These are phyloP conservation scores for Rhizoglyphus robini DNA, from an alignment of 1,140 invertebrate genomes.

Conservation along the genomic window DNA sequence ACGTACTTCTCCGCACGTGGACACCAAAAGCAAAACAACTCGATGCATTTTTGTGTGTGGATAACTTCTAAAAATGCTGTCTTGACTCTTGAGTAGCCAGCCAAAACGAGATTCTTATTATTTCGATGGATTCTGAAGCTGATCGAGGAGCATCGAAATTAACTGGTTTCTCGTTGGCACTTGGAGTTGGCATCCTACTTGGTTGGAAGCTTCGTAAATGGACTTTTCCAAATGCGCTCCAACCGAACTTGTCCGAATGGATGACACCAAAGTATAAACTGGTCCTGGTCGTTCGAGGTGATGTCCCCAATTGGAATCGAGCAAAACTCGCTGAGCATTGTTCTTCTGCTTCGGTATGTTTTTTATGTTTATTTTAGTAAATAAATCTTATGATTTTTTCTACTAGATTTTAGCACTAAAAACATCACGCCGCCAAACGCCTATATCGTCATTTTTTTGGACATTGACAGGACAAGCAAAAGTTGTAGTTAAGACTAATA, in stretches of 20 bases:
- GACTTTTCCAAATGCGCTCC: background rate
- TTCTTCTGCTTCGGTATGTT: background rate
- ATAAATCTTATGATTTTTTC: background rate
- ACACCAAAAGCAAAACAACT: no score
- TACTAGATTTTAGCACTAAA: background rate
- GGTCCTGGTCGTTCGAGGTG: background rate
- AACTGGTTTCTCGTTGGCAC: no score
- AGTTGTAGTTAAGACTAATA: background rate
- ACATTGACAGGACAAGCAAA: background rate
- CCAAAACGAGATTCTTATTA: no score
- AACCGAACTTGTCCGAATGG: background rate
- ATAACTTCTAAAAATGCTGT: no score
- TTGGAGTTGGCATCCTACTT: background rate
- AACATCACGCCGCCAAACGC: background rate
- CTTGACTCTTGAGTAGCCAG: no score
- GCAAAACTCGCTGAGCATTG: background rate
- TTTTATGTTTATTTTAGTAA: background rate
- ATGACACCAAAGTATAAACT: background rate
- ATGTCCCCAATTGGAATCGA: background rate
- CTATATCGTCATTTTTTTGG: background rate
- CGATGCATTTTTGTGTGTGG: no score
- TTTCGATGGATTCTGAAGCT: no score
- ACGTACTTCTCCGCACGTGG: no score
- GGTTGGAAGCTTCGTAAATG: no score
- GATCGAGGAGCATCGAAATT: no score